Percentiles rank a stretch among this genome's conserved stretches.
These are phyloP conservation scores for Tyrannus savana DNA, from an alignment of 2,113 vertebrate species.

Conservation along the genomic window DNA sequence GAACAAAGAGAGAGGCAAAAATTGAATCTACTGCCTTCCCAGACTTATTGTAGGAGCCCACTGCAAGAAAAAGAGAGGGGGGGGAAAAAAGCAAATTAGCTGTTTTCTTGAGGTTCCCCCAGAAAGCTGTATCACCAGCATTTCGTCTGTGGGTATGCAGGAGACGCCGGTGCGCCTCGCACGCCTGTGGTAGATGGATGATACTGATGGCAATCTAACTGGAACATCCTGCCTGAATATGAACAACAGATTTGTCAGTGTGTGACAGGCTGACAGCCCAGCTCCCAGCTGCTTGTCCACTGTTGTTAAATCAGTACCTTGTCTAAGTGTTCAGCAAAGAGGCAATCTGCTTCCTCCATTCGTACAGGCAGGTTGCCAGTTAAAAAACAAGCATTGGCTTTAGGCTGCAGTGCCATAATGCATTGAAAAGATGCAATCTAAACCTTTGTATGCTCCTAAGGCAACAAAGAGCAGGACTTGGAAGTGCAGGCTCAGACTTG, in stretches of 20 bases:
- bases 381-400: slow-evolving; percentile 77
- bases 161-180: neutral
- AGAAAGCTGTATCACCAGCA: neutral
- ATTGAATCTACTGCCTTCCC: neutral
- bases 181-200: slow-evolving; percentile 68
- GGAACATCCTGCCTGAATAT: slow-evolving; percentile 85
- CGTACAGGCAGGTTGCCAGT: slow-evolving; percentile 80
- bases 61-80: neutral
- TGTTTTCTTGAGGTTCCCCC: slow-evolving; percentile 7
- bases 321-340: slow-evolving; percentile 82
- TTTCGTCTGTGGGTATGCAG: neutral
- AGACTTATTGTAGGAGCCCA: neutral
- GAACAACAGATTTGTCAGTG: slow-evolving; percentile 96
- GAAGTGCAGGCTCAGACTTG: slow-evolving; percentile 58
- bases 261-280: slow-evolving; percentile 94
- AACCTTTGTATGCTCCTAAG: slow-evolving; percentile 65
- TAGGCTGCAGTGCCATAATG: slow-evolving; percentile 77
- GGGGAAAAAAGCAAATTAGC: neutral
- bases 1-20: slow-evolving; percentile 32
- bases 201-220: slow-evolving; percentile 69
- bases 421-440: slow-evolving; percentile 76
- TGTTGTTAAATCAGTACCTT: slow-evolving; percentile 91
- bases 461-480: slow-evolving; percentile 64
- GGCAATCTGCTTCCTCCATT: slow-evolving; percentile 82
- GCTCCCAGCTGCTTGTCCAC: slow-evolving; percentile 96